Evolutionary conservation across 2,113 vertebrate genomes (phyloP).

Genomic region (Dolichallabes microphthalmus): DNA sequence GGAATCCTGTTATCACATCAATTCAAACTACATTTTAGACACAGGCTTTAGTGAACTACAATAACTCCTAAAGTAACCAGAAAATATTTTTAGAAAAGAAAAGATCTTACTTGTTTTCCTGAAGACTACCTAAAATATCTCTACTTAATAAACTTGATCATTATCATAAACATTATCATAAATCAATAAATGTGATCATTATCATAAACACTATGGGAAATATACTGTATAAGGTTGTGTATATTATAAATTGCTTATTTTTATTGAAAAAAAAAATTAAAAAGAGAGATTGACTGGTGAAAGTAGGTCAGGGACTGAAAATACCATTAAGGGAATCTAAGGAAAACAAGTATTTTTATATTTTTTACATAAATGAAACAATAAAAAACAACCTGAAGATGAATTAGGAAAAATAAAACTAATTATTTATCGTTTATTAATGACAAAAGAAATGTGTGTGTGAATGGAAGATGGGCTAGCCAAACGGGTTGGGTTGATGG

Average conservation of each 20-base stretch:
- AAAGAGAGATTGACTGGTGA: no score
- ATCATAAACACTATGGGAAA: neutral
- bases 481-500: no score
- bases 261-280: neutral
- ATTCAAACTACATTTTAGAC: slow-evolving; percentile 6
- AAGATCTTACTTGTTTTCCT: no score
- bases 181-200: neutral
- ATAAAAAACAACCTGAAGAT: no score
- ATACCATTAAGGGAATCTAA: neutral
- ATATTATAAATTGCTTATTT: neutral
- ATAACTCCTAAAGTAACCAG: neutral
- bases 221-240: no score
- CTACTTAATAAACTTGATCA: neutral
- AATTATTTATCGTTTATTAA: neutral
- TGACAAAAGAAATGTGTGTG: neutral
- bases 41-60: neutral
- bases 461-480: neutral
- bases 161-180: neutral
- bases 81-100: neutral
- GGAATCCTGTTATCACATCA: neutral
- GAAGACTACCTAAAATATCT: neutral
- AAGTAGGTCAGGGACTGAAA: neutral
- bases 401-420: neutral
- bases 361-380: neutral
- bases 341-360: neutral